Conservation (phyloP, 2,888 invertebrate species). For the Neoscelio sp. region DNA sequence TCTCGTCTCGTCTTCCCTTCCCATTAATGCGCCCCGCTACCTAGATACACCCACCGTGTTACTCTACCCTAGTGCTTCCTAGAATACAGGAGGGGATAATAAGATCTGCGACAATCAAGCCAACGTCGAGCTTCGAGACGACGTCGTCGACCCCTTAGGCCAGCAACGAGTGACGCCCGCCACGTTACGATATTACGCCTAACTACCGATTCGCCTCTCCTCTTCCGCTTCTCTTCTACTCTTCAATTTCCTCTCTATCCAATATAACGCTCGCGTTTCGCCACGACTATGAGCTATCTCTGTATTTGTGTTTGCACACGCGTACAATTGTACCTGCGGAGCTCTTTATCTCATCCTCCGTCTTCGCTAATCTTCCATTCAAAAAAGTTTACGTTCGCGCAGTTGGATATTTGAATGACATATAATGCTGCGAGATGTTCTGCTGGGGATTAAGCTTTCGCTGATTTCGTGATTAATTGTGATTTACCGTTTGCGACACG, state of each 20-base stretch:
- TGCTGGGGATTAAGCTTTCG: conserved; percentile 3
- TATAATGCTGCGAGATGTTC: conserved; percentile 3
- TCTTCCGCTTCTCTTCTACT: conserved; percentile 29
- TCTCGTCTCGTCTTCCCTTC: conserved; percentile 63
- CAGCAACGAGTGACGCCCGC: conserved; percentile 77
- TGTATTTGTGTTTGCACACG: conserved; percentile 25
- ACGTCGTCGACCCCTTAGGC: conserved; percentile 75
- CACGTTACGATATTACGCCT: conserved; percentile 77
- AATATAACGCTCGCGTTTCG: conserved; percentile 11
- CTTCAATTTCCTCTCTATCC: conserved; percentile 52
- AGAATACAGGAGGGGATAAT: conserved; percentile 79
- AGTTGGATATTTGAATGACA: conserved; percentile 6
- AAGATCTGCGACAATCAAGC: conserved; percentile 82
- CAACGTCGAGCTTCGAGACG: conserved; percentile 69
- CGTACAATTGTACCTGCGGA: conserved; percentile 6
- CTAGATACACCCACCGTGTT: conserved; percentile 66
- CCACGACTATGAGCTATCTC: background rate
- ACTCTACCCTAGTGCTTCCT: conserved; percentile 70
- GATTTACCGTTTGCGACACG: conserved; percentile 8
- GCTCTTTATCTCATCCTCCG: conserved; percentile 4
- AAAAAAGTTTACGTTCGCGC: conserved; percentile 16
- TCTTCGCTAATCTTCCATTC: conserved; percentile 20
- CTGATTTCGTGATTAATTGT: background rate
- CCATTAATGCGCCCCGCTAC: conserved; percentile 59
- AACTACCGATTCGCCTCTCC: conserved; percentile 51